Conservation (phyloP, 2,113 vertebrate species). For the Varanus salvator region DNA sequence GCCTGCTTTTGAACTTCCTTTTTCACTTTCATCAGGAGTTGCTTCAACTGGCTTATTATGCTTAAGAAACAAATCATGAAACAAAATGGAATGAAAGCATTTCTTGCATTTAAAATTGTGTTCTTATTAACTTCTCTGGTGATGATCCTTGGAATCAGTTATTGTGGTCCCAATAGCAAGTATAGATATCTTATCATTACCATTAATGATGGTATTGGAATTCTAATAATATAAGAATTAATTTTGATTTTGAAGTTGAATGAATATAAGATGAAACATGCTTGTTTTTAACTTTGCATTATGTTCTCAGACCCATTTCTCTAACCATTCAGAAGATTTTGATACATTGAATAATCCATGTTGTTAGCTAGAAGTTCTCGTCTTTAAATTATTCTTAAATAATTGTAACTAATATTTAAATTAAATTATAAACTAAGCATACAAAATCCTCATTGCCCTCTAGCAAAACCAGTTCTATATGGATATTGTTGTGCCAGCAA, state of each 20-base stretch:
- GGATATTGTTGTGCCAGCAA: neutral
- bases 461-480: neutral
- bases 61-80: neutral
- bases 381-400: too few species aligned
- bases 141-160: slow-evolving; percentile 39
- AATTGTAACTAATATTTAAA: too few species aligned
- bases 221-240: neutral
- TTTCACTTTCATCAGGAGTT: too few species aligned
- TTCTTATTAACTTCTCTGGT: neutral
- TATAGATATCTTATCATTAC: slow-evolving; percentile 51
- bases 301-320: neutral
- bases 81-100: slow-evolving; percentile 20
- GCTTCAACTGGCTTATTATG: neutral
- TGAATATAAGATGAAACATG: neutral
- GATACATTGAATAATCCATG: neutral
- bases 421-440: neutral
- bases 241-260: neutral
- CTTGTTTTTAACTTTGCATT: slow-evolving; percentile 5
- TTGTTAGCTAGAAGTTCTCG: too few species aligned
- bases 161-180: slow-evolving; percentile 48
- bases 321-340: neutral
- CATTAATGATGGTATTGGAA: slow-evolving; percentile 45
- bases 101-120: slow-evolving; percentile 52
- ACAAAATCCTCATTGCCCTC: neutral
- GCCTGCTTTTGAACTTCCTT: too few species aligned